A percentile compares a stretch with the other conserved stretches of the same genome.
phyloP scores from a whole-genome alignment of 2,113 vertebrate species.

The Sinocyclocheilus anshuiensis region DNA sequence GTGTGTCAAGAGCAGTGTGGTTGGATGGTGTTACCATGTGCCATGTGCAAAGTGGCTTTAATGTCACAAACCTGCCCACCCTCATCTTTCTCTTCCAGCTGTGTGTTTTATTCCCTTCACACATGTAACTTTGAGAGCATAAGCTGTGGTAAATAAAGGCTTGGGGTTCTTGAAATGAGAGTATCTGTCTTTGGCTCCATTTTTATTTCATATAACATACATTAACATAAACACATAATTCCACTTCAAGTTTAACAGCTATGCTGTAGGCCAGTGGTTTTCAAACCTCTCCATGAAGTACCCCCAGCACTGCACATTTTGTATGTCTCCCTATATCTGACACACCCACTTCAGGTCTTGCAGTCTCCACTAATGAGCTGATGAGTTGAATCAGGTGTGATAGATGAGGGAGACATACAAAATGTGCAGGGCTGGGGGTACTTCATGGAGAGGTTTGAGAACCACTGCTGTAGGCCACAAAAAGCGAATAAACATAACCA shows the following conservation, averaged over 20 bases:
- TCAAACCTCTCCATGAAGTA: too few relatives aligned
- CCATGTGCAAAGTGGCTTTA: conserved; percentile 24
- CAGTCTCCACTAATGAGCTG: too few relatives aligned
- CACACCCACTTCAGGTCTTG: too few relatives aligned
- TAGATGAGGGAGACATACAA: too few relatives aligned
- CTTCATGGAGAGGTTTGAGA: too few relatives aligned
- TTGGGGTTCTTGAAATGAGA: conserved; percentile 78
- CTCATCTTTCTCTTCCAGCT: conserved; percentile 66
- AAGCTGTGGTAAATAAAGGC: conserved; percentile 83
- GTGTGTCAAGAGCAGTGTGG: conserved; percentile 54
- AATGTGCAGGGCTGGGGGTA: too few relatives aligned
- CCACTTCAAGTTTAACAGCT: not conserved
- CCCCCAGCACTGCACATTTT: too few relatives aligned
- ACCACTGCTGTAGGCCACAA: not conserved
- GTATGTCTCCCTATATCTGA: too few relatives aligned
- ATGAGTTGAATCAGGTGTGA: too few relatives aligned
- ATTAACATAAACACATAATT: not conserved
- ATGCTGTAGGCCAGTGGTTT: not conserved
- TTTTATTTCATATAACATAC: not conserved
- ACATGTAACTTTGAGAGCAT: conserved; percentile 78
- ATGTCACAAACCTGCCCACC: conserved; percentile 58
- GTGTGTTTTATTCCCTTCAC: conserved; percentile 70
- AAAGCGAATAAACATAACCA: not conserved
- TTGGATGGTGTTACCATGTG: conserved; percentile 57
- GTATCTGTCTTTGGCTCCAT: conserved; percentile 25